phyloP scores from a whole-genome alignment of 92 coral and sea anemone species.

The Bergia sp. region DNA sequence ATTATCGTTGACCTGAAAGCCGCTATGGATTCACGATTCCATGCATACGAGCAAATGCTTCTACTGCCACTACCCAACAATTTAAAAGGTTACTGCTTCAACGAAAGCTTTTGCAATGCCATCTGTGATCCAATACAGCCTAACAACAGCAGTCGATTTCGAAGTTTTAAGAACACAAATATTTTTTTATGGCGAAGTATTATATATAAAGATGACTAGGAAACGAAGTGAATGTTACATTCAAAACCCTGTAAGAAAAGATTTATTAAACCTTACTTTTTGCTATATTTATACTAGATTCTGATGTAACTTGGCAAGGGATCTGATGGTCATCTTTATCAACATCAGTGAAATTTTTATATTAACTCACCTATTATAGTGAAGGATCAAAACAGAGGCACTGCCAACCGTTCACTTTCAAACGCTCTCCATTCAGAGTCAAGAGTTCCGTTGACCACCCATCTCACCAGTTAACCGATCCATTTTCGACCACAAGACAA shows the following conservation, averaged over 20 bases:
- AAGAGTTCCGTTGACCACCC: not conserved
- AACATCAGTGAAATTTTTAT: not conserved
- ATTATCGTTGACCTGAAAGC: conserved; percentile 19
- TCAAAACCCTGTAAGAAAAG: not conserved
- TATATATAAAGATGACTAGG: not conserved
- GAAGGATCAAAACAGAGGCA: conserved; percentile 3
- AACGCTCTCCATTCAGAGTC: conserved; percentile 28
- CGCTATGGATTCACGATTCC: conserved; percentile 6
- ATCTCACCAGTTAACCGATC: not conserved
- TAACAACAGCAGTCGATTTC: not conserved
- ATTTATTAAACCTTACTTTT: not conserved
- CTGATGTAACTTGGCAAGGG: not conserved
- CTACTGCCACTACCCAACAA: not conserved
- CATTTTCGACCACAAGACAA: not conserved
- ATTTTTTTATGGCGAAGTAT: not conserved
- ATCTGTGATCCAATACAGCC: not conserved
- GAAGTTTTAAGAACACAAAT: not conserved
- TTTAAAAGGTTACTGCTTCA: not conserved
- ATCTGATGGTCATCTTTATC: not conserved
- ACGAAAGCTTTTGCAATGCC: not conserved
- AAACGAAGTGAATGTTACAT: not conserved
- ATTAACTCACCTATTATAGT: conserved; percentile 25
- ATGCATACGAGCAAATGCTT: not conserved
- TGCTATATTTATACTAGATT: not conserved
- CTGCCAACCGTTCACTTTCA: not conserved